phyloP scores from a whole-genome alignment of 2,113 vertebrate genomes.

The Tangachromis dhanisi region DNA sequence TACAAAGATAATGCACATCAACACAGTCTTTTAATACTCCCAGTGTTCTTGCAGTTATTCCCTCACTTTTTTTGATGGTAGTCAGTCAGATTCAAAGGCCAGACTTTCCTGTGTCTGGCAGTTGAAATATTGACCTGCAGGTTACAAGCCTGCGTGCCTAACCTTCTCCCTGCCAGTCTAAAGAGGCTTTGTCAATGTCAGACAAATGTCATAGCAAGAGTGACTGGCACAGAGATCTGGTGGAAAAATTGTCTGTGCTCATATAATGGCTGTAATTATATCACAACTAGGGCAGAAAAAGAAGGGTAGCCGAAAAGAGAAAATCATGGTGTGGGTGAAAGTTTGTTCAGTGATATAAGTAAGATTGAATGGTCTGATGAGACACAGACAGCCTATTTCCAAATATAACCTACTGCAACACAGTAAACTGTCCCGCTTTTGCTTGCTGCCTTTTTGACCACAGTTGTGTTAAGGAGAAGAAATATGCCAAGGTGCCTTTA shows the following conservation, averaged over 20 bases:
- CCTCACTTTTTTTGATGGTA: neutral
- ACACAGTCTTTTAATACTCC: neutral
- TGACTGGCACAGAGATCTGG: neutral
- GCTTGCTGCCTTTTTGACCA: neutral
- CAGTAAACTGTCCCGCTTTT: neutral
- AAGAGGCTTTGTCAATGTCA: neutral
- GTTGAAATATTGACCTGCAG: neutral
- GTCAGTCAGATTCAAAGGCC: neutral
- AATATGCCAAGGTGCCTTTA: neutral
- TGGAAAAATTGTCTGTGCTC: constrained; percentile 1
- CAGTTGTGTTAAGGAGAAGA: neutral
- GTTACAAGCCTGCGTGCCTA: neutral
- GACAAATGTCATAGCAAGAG: neutral
- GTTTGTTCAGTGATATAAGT: neutral
- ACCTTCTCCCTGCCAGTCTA: neutral
- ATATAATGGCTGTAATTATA: constrained; percentile 33
- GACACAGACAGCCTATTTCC: neutral
- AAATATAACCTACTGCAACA: neutral
- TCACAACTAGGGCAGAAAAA: constrained; percentile 10
- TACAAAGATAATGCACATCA: neutral
- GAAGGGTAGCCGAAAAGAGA: neutral
- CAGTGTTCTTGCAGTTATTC: neutral
- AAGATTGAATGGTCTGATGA: constrained; percentile 4
- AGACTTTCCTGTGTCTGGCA: neutral
- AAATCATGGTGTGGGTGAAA: neutral